Percentiles rank a stretch among this genome's conserved stretches.
These are phyloP conservation scores for Malurus melanocephalus DNA, from an alignment of 2,113 vertebrate species.

Conservation along the genomic window DNA sequence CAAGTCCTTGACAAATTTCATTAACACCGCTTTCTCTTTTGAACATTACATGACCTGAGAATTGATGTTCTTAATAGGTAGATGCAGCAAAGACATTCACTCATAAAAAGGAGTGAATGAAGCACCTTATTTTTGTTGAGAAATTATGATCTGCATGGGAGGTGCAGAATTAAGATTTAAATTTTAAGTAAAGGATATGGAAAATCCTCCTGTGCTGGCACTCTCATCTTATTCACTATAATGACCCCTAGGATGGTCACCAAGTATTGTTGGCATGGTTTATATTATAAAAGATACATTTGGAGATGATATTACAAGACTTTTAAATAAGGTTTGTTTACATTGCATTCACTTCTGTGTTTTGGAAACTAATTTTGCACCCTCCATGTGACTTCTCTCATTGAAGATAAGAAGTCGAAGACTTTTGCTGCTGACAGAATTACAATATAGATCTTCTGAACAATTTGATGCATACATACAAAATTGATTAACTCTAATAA, in stretches of 20 bases:
- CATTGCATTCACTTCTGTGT: not conserved
- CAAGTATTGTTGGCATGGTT: slow-evolving; percentile 3
- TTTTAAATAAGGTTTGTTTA: slow-evolving; percentile 23
- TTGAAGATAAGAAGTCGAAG: not conserved
- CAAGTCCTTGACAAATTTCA: not conserved
- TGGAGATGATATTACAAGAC: not conserved
- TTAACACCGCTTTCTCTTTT: not conserved
- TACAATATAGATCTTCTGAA: slow-evolving; percentile 26
- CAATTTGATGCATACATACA: not conserved
- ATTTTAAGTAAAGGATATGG: not conserved
- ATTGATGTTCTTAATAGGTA: not conserved
- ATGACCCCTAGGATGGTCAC: not conserved
- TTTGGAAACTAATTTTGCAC: not conserved
- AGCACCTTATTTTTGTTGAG: not conserved
- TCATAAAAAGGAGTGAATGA: not conserved
- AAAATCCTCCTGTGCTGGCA: not conserved
- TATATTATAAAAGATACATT: not conserved
- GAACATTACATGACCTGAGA: not conserved
- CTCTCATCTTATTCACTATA: not conserved
- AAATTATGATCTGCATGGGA: not conserved
- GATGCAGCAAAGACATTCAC: not conserved
- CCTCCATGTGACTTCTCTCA: slow-evolving; percentile 19
- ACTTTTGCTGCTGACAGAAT: slow-evolving; percentile 20
- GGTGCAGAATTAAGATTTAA: not conserved
- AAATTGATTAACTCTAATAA: not conserved